Percentiles rank a stretch among this genome's conserved stretches.
phyloP scores from a whole-genome alignment of 2,113 vertebrate species.

The Lutjanus erythropterus region DNA sequence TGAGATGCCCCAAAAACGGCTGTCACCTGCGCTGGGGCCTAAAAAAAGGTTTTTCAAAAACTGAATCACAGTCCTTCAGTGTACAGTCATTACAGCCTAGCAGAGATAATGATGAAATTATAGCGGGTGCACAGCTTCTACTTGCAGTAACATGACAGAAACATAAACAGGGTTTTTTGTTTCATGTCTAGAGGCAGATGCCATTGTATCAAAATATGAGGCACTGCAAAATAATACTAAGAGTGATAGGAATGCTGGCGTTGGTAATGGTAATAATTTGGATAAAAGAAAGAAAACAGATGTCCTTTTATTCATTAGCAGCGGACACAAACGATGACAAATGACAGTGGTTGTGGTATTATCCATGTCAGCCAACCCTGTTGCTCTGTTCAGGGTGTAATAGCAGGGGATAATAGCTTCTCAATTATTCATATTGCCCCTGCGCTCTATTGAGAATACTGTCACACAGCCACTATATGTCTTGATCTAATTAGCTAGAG shows the following conservation, averaged over 20 bases:
- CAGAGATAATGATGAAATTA: background rate
- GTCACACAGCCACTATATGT: constrained; percentile 73
- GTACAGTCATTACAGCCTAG: no score
- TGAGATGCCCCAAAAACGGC: no score
- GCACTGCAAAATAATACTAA: background rate
- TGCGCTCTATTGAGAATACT: constrained; percentile 71
- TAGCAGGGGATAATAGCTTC: constrained; percentile 76
- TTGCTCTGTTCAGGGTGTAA: constrained; percentile 68
- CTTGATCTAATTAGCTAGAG: constrained; percentile 79
- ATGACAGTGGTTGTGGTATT: constrained; percentile 44
- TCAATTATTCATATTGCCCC: constrained; percentile 81
- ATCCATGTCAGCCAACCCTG: constrained; percentile 60
- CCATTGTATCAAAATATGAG: background rate
- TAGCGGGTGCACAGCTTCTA: background rate
- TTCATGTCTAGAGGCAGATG: background rate
- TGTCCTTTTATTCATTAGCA: constrained; percentile 56
- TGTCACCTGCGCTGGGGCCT: no score
- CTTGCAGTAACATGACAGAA: background rate
- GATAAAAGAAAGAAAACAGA: constrained; percentile 51
- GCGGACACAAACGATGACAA: constrained; percentile 59
- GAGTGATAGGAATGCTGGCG: background rate
- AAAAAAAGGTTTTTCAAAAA: no score
- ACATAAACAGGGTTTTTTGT: background rate
- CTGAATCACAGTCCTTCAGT: no score
- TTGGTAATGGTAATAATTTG: constrained; percentile 37